phyloP scores from a whole-genome alignment of 2,888 invertebrate species.

The Phyllotreta striolata region DNA sequence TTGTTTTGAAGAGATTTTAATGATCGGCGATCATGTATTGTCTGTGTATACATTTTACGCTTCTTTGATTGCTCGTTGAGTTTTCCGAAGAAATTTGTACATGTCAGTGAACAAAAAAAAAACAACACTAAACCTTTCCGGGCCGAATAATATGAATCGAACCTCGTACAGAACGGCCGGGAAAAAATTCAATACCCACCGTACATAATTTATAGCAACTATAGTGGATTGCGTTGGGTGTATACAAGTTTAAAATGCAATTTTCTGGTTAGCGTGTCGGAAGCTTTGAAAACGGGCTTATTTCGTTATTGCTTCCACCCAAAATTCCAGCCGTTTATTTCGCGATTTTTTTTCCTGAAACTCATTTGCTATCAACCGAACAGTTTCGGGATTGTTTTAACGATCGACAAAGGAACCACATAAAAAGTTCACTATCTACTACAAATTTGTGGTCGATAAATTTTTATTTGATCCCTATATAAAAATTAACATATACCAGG shows the following conservation, averaged over 20 bases:
- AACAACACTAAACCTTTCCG: not conserved
- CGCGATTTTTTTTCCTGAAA: not conserved
- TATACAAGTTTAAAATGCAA: slow-evolving; percentile 42
- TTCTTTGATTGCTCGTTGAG: too few relatives aligned
- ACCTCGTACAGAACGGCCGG: slow-evolving; percentile 13
- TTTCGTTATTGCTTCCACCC: slow-evolving; percentile 27
- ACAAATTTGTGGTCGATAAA: too few relatives aligned
- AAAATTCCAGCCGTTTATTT: slow-evolving; percentile 6
- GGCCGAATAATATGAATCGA: slow-evolving; percentile 6
- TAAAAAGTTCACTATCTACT: too few relatives aligned
- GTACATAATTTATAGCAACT: slow-evolving; percentile 31
- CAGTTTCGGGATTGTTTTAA: too few relatives aligned
- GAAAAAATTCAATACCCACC: slow-evolving; percentile 23
- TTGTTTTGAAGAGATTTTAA: slow-evolving; percentile 20
- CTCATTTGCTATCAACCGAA: too few relatives aligned
- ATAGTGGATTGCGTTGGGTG: slow-evolving; percentile 36
- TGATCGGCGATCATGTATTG: not conserved
- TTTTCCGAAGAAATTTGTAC: too few relatives aligned
- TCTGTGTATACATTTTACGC: too few relatives aligned
- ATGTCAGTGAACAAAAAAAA: not conserved
- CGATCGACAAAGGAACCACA: too few relatives aligned
- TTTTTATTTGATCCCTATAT: too few relatives aligned
- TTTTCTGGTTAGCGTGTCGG: slow-evolving; percentile 43
- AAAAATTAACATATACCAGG: too few relatives aligned
- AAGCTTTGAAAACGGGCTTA: slow-evolving; percentile 37